Evolutionary conservation across 2,113 vertebrate genomes (phyloP).

Genomic region (Pardalotus punctatus): DNA sequence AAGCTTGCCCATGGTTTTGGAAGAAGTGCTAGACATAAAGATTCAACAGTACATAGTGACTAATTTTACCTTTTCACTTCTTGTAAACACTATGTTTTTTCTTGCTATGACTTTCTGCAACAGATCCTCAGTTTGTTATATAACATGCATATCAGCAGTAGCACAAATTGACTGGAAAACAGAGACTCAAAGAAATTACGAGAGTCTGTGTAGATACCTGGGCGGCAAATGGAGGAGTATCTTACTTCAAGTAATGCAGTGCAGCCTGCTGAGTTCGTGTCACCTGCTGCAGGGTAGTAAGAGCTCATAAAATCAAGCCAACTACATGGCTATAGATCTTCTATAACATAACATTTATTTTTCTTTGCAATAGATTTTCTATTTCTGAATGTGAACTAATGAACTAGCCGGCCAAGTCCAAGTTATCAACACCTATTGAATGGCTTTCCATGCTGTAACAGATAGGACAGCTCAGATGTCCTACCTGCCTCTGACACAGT

Average conservation of each 20-base stretch:
- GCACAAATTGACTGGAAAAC: not conserved
- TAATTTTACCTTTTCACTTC: not conserved
- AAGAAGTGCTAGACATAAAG: not conserved
- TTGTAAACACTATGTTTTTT: not conserved
- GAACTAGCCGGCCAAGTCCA: not conserved
- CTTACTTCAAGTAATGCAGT: not conserved
- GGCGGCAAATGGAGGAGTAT: not conserved
- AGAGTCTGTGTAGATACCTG: not conserved
- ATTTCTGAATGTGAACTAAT: not conserved
- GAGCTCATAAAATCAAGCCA: slow-evolving; percentile 12
- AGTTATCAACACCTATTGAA: not conserved
- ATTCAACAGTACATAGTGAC: not conserved
- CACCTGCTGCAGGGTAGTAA: not conserved
- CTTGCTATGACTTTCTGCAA: not conserved
- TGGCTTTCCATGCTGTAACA: not conserved
- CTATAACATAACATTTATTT: not conserved
- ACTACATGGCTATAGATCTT: not conserved
- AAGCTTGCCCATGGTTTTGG: not conserved
- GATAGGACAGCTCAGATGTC: not conserved
- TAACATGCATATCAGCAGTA: not conserved
- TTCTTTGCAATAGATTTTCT: slow-evolving; percentile 30
- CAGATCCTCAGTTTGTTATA: not conserved
- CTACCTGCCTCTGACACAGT: not conserved
- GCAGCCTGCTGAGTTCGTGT: not conserved
- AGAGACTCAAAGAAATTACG: not conserved